phyloP scores from a whole-genome alignment of 2,797 vertebrate species.

The Leontocebus nigricollis region DNA sequence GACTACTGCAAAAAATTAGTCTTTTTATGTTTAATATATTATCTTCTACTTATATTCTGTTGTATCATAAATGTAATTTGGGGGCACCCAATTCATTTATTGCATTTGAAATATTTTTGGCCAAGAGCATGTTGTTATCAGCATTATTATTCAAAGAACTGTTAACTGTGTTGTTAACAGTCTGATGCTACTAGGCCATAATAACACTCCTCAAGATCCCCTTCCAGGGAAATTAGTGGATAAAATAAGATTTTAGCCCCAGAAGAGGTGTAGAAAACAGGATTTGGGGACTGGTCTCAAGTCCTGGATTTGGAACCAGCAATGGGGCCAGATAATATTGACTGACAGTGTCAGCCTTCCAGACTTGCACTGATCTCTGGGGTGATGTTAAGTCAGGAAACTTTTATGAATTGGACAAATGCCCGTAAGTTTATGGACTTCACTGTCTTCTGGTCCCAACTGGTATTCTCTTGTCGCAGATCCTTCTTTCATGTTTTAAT shows the following conservation, averaged over 20 bases:
- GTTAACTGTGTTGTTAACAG: background rate
- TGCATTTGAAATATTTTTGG: background rate
- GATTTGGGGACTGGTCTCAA: background rate
- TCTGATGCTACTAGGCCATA: background rate
- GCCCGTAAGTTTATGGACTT: background rate
- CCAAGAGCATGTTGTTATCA: background rate
- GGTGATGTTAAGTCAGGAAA: background rate
- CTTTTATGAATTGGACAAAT: background rate
- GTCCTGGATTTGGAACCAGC: background rate
- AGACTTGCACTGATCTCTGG: background rate
- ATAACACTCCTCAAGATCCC: slow-evolving; percentile 27
- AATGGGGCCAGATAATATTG: background rate
- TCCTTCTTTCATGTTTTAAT: background rate
- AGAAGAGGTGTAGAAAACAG: background rate
- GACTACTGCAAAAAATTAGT: background rate
- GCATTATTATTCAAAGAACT: background rate
- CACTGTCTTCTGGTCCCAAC: background rate
- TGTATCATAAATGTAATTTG: background rate
- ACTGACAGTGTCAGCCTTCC: rapidly evolving
- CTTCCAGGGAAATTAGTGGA: background rate
- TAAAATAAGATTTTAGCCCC: background rate
- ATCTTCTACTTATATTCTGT: background rate
- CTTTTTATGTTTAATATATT: background rate
- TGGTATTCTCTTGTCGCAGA: background rate
- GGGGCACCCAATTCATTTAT: background rate